Base-by-base conservation (phyloP, 2,888 invertebrate species). In the Aspidiotus rigidus region DNA sequence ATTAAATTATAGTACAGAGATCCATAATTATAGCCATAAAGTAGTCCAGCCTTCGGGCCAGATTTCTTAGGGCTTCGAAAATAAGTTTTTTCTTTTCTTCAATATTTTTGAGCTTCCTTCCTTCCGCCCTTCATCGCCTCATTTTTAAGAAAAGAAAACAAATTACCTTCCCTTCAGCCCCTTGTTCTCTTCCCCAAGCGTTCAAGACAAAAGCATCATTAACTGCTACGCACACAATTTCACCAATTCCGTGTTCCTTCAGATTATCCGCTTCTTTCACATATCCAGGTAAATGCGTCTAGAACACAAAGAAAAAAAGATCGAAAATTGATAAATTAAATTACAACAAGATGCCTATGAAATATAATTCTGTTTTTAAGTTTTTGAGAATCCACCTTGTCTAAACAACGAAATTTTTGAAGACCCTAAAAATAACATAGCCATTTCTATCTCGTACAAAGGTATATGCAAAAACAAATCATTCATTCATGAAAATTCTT, bases 191-290 rank as follows among this genome's bases (percentile, higher is more conserved):
- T 15, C 89, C 93, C 94, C 95, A 96, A 0, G 94, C 94, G 7
- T 86, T 86, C 93, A 94, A 93, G 5, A 96, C 96, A 78, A 94
- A 96, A 0, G 95, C 92, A 79, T 96, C 96, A 77, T 96, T 96
- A 1, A 95, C 91, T 42, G 93, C 86, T 13, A 96, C 80, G 76
- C 96, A 96, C 53, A 88, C 83, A 42, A 96, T 88, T 76, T 92
- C 91, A 54, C 81, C 79, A 0, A 92, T 80, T 5, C 92, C 92
- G 71, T 90, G 87, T 0, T 80, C 76, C 78, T 90, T 92, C 71
- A 95, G 75, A 70, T 86, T 84, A 42, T 85, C 87, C 5, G 89
- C 87, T 75, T 85, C 85, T 73, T 85, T 79, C 5, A 96, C 82
- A 76, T 89, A 96, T 2, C 93, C 92, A 11, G 95, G 95, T 74